Conservation (phyloP, 2,113 vertebrate species). For the Todiramphus chloris region DNA sequence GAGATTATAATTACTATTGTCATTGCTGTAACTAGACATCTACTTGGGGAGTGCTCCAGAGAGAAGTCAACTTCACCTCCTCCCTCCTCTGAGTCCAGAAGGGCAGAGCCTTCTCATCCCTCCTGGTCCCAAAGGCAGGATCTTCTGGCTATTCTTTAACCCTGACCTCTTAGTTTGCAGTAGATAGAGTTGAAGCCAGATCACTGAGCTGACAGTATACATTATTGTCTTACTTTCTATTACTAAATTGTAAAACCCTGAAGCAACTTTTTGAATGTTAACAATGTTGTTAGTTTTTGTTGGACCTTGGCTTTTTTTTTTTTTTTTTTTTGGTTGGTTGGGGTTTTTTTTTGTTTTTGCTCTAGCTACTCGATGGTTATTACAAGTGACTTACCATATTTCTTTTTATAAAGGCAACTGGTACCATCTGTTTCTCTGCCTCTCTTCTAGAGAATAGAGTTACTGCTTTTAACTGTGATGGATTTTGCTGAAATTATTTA, state of each 20-base stretch:
- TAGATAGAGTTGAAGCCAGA: not conserved
- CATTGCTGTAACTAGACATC: not conserved
- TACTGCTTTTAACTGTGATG: not conserved
- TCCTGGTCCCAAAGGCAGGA: not conserved
- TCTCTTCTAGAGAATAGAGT: not conserved
- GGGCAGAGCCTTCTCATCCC: conserved; percentile 1
- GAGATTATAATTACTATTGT: conserved; percentile 35
- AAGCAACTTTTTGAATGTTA: conserved; percentile 13
- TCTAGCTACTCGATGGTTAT: not conserved
- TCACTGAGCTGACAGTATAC: not conserved
- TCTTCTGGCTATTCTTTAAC: conserved; percentile 26
- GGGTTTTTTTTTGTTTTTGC: not conserved
- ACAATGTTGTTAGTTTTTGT: not conserved
- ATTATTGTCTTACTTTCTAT: not conserved
- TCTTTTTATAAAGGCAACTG: conserved; percentile 29
- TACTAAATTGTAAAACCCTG: not conserved
- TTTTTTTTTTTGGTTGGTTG: not conserved
- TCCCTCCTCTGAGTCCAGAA: not conserved
- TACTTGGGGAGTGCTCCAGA: not conserved
- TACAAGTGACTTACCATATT: conserved; percentile 23
- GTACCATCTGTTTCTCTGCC: not conserved
- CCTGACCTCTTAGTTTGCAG: not conserved
- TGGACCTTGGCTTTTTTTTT: not conserved
- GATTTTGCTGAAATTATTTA: no score
- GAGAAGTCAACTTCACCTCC: not conserved